Evolutionary conservation across 2,113 vertebrate species (phyloP), one percentile per base, ranked within the genome.

Genomic region (Perca fluviatilis): DNA sequence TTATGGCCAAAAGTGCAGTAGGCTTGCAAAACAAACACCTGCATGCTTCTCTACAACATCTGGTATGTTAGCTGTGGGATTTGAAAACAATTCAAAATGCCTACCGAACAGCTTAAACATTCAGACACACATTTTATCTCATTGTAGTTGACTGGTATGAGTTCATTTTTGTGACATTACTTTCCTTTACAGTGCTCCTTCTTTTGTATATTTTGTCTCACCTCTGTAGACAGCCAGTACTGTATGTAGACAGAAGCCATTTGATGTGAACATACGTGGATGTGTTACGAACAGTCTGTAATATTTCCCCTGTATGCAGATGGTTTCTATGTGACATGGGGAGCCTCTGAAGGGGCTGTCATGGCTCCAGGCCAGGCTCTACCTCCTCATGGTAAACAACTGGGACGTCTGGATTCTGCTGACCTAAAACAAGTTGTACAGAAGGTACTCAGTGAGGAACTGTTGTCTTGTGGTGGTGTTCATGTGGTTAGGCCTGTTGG

Each of bases 301-400:
- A 27, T 83, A 8, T 68, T 79, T 57, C 74, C 16, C 67, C 21
- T 30, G 33, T 91, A 73, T 85, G 9, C 86, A 99, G 98, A 97
- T 89, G 92, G 76, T 16, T 99, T 96, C 92, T 99, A 98, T 86
- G 98, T 99, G 67, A 98, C 98, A 0, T 99, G 98, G 98, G 98
- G 97, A 86, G 95, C 96, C 7, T 90, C 85, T 73, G 82, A 94
- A 46, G 95, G 94, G 76, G 18, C 92, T 43, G 89, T 96, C 7
- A 73, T 90, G 62, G 79, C 93, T 64, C 95, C 95, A 58, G 96
- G 96, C 74, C 97, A 98, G 69, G 87, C 95, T 11, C 86, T 99
- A 19, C 97, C 98, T 81, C 92, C 96, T 2, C 97, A 99, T 74
- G 98, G 98, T 67, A 97, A 96, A 89, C 96, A 96, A 2, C 96